Conservation (phyloP, 2,888 invertebrate genomes). For the Xestobium rufovillosum region DNA sequence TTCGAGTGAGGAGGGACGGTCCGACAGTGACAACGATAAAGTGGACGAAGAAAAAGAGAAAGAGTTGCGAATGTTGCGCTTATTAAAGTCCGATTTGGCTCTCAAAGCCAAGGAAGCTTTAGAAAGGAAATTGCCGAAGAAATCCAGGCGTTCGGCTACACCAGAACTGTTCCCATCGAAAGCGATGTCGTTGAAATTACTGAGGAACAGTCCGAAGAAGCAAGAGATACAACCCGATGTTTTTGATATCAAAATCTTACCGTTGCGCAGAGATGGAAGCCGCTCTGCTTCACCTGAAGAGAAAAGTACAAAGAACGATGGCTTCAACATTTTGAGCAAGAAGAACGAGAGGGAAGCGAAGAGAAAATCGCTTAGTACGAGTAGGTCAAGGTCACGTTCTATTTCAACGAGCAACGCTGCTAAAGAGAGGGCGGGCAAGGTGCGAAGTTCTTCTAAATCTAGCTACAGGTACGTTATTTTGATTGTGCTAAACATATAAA, state of each 20-base stretch:
- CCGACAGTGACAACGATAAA: conserved; percentile 41
- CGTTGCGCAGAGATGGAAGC: conserved; percentile 28
- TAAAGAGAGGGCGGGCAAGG: conserved; percentile 33
- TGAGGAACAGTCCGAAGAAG: conserved; percentile 17
- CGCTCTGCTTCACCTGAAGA: conserved; percentile 13
- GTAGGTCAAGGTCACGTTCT: conserved; percentile 31
- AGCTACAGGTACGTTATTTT: conserved; percentile 36
- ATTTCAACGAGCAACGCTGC: conserved; percentile 27
- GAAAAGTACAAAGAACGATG: conserved; percentile 11
- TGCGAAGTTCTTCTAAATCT: conserved; percentile 47
- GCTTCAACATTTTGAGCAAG: conserved; percentile 24
- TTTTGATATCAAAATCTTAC: conserved; percentile 38
- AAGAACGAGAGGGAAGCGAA: conserved; percentile 23
- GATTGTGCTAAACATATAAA: no score
- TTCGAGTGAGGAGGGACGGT: conserved; percentile 52
- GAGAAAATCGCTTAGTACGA: conserved; percentile 31
- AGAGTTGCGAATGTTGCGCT: conserved; percentile 60
- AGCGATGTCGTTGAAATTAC: conserved; percentile 13
- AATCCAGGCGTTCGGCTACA: no score
- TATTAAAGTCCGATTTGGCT: conserved; percentile 56
- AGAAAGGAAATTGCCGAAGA: conserved; percentile 48
- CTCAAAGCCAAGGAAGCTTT: conserved; percentile 65
- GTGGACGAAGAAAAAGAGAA: conserved; percentile 58
- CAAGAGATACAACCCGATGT: conserved; percentile 32
- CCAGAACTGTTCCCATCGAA: background rate